A percentile compares a stretch with the other conserved stretches of the same genome.
These are phyloP conservation scores for Tinea semifulvella DNA, from an alignment of 2,888 invertebrate species.

Conservation along the genomic window DNA sequence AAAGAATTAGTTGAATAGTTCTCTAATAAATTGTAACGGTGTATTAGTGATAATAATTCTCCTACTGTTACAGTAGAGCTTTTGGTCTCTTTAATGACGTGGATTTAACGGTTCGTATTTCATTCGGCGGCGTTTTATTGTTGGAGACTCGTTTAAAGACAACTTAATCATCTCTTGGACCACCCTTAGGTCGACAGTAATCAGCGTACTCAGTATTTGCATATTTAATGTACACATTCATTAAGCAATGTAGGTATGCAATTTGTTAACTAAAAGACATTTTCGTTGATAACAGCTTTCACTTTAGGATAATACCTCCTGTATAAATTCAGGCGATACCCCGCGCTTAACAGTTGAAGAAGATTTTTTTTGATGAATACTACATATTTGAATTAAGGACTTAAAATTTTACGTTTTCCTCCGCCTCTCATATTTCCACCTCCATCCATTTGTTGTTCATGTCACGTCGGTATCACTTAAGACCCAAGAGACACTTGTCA, in stretches of 20 bases:
- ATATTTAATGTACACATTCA: constrained; percentile 8
- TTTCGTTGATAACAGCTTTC: background rate
- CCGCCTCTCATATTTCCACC: no score
- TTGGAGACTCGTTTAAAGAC: constrained; percentile 9
- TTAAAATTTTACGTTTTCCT: no score
- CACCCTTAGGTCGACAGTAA: constrained; percentile 10
- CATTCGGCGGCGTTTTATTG: constrained; percentile 11
- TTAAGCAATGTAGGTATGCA: constrained; percentile 5
- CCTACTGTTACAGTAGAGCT: constrained; percentile 42
- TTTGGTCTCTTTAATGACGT: constrained; percentile 32
- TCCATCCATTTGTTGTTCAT: no score
- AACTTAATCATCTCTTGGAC: constrained; percentile 13
- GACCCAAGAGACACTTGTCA: no score
- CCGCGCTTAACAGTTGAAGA: no score
- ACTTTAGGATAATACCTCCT: no score
- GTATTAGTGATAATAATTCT: constrained; percentile 34
- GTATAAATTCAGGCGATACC: no score
- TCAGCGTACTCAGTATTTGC: constrained; percentile 1
- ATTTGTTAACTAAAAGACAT: background rate
- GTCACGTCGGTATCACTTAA: no score
- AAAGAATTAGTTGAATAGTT: constrained; percentile 16
- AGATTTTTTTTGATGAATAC: no score
- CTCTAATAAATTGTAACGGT: constrained; percentile 49
- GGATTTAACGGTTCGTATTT: constrained; percentile 37
- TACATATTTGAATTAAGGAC: no score